Conservation (phyloP, 2,888 invertebrate genomes). For the Agapostemon virescens region DNA sequence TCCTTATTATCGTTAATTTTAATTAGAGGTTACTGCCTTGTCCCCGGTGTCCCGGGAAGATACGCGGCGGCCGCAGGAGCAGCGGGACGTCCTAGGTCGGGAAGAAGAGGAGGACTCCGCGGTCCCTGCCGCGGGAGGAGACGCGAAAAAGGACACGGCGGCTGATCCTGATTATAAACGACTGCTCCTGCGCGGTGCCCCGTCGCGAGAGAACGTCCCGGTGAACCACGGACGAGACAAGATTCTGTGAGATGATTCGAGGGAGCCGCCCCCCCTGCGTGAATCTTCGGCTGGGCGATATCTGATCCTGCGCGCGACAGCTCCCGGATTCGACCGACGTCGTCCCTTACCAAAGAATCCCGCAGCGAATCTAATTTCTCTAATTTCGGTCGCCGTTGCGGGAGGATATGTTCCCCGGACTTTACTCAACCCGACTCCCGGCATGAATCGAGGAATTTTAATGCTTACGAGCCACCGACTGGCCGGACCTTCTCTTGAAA, state of each 20-base stretch:
- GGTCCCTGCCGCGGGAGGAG: slow-evolving; percentile 54
- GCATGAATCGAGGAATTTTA: slow-evolving; percentile 5
- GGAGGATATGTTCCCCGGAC: slow-evolving; percentile 3
- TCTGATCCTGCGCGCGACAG: slow-evolving; percentile 69
- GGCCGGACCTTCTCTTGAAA: not conserved
- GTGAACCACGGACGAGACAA: slow-evolving; percentile 55
- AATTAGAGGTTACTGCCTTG: slow-evolving; percentile 74
- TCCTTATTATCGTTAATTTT: slow-evolving; percentile 77
- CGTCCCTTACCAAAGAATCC: slow-evolving; percentile 43
- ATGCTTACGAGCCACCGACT: not conserved
- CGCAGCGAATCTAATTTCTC: slow-evolving; percentile 65
- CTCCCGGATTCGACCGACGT: slow-evolving; percentile 65
- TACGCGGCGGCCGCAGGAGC: slow-evolving; percentile 63
- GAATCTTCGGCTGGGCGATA: slow-evolving; percentile 64
- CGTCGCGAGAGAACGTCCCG: slow-evolving; percentile 66
- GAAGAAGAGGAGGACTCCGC: slow-evolving; percentile 30
- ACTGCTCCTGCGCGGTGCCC: slow-evolving; percentile 66
- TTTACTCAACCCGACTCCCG: not conserved
- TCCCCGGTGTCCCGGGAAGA: slow-evolving; percentile 54
- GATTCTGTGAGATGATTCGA: slow-evolving; percentile 57
- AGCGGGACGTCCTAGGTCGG: slow-evolving; percentile 61
- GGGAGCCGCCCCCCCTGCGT: slow-evolving; percentile 45
- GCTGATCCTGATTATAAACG: slow-evolving; percentile 68
- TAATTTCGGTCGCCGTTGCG: slow-evolving; percentile 51
- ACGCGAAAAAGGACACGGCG: slow-evolving; percentile 60